A percentile compares a stretch with the other conserved stretches of the same genome.
phyloP scores from a whole-genome alignment of 1,140 invertebrate genomes.

The Bombyx mandarina region DNA sequence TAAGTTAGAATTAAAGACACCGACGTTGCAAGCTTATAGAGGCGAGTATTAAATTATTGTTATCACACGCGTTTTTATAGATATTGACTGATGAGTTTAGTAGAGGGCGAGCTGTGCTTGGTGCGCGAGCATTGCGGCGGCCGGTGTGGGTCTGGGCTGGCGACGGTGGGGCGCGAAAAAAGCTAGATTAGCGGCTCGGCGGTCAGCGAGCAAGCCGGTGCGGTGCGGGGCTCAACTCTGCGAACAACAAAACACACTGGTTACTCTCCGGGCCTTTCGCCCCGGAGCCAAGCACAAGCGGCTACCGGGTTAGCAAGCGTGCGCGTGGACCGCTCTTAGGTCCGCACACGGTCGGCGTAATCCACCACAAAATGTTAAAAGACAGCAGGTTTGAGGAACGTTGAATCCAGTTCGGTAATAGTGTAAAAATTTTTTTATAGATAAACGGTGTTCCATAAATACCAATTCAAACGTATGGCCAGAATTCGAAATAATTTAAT shows the following conservation, averaged over 20 bases:
- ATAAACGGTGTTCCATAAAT: no score
- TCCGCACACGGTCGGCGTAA: slow-evolving; percentile 19
- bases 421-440: no score
- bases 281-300: slow-evolving; percentile 64
- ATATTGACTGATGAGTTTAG: slow-evolving; percentile 65
- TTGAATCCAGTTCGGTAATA: no score
- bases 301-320: slow-evolving; percentile 65
- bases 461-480: no score
- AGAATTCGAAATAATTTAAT: no score
- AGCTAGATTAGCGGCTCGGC: slow-evolving; percentile 68
- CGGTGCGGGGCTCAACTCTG: slow-evolving; percentile 68
- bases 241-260: slow-evolving; percentile 71
- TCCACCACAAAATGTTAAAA: slow-evolving; percentile 4
- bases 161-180: slow-evolving; percentile 61
- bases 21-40: slow-evolving; percentile 68
- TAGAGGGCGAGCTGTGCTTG: slow-evolving; percentile 64
- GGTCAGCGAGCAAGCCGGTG: slow-evolving; percentile 68
- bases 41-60: slow-evolving; percentile 61
- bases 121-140: slow-evolving; percentile 62
- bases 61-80: slow-evolving; percentile 70
- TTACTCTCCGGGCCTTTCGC: slow-evolving; percentile 53
- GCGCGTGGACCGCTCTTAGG: slow-evolving; percentile 41
- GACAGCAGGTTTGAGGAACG: slow-evolving; percentile 17
- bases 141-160: slow-evolving; percentile 52
- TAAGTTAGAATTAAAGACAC: slow-evolving; percentile 65